Evolutionary conservation across 2,888 invertebrate species (phyloP), one percentile per base, ranked within the genome.

Genomic region (Pyralis farinalis): DNA sequence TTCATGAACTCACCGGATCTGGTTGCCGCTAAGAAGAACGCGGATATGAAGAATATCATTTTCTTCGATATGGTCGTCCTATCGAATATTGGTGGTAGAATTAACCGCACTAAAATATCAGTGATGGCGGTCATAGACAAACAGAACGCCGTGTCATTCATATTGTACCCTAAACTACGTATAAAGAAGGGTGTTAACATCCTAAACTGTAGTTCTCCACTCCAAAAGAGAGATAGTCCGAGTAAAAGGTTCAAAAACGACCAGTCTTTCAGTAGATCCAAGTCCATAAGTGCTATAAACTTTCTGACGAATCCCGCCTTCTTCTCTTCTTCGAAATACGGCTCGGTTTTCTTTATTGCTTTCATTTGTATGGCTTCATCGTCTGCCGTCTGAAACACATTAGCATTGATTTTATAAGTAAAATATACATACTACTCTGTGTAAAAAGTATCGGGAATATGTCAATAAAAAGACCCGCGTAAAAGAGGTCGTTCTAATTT

Each of bases 1-100:
- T n/a, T n/a, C n/a, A n/a, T n/a, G n/a, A n/a, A n/a, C n/a, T 92
- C 71, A 95, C 95, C 92, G 61, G 94, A 94, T 79, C 95, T 87
- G 11, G 93, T 93, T 37, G 91, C 90, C 36, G 93, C 94, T 60
- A 95, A 90, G 63, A 94, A 91, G 61, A 95, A 91, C 8, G 93
- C 91, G 4, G 93, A 93, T n/a, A 92, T 58, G 71, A 94, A 92
- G 67, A 95, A 94, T 25, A 94, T 90, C 59, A 92, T 91, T 62
- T 94, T 91, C 75, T 94, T 94, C 11, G 92, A 92, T 51, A 94
- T 91, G 31, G 84, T 87, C 27, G 90, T 91, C 41, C 92, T 90
- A 69, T 95, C 95, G 63, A 94, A 95, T 55, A 95, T 91, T 9
- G 94, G 94, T 20, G 95, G 95, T 53, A 95, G 72, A 27, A 94